Evolutionary conservation across 1,140 invertebrate genomes (phyloP).

Genomic region (Venustaconcha ellipsiformis): DNA sequence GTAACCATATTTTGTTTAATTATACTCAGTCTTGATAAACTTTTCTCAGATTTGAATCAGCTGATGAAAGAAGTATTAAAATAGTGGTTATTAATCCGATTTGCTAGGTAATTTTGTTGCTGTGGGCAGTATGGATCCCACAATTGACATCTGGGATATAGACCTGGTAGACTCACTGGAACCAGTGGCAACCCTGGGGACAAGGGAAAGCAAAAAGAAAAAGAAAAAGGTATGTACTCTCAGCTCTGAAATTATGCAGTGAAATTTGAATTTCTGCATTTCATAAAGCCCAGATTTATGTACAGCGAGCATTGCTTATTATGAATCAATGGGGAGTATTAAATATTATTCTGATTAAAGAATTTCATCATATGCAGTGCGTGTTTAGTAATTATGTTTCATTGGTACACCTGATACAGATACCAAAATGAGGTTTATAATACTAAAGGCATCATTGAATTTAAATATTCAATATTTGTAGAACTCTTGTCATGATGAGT

Average conservation of each 20-base stretch:
- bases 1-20: not conserved
- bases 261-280: too few relatives aligned
- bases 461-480: too few relatives aligned
- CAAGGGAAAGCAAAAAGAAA: conserved; percentile 73
- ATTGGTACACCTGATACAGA: too few relatives aligned
- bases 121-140: conserved; percentile 89
- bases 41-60: not conserved
- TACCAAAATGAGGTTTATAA: too few relatives aligned
- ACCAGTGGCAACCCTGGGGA: conserved; percentile 83
- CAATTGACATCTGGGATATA: conserved; percentile 95
- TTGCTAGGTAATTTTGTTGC: conserved; percentile 86
- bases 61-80: not conserved
- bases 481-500: too few relatives aligned
- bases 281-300: too few relatives aligned
- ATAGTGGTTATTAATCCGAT: not conserved
- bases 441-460: too few relatives aligned
- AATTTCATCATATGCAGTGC: too few relatives aligned
- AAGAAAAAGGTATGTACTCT: conserved; percentile 75
- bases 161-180: conserved; percentile 92
- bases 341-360: too few relatives aligned
- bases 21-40: not conserved
- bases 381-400: too few relatives aligned
- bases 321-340: too few relatives aligned
- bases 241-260: not conserved
- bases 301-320: too few relatives aligned